A percentile compares a stretch with the other conserved stretches of the same genome.
Conservation (phyloP, 2,888 invertebrate species). For the Agrochola macilenta region DNA sequence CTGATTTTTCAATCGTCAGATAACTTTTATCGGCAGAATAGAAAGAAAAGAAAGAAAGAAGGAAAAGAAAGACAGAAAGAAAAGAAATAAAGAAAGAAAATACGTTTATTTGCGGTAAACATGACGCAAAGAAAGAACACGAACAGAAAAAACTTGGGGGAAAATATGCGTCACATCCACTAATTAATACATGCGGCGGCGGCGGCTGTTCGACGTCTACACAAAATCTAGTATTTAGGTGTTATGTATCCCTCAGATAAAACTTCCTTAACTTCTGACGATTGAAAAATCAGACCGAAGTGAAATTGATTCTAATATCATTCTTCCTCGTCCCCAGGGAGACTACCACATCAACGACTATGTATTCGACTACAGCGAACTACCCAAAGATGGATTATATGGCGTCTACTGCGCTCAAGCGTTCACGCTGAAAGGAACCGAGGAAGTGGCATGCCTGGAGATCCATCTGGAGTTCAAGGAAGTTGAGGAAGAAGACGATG, state of each 20-base stretch:
- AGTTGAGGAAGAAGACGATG: constrained; percentile 35
- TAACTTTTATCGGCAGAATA: not conserved
- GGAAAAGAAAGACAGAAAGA: too few relatives aligned
- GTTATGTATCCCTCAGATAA: not conserved
- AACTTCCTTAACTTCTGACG: not conserved
- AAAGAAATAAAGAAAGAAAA: too few relatives aligned
- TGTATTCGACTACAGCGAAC: constrained; percentile 52
- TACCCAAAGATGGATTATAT: constrained; percentile 39
- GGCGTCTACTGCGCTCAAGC: constrained; percentile 33
- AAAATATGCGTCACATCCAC: too few relatives aligned
- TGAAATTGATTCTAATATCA: not conserved
- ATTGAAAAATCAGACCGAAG: not conserved
- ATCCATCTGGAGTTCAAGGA: constrained; percentile 48
- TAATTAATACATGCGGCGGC: not conserved
- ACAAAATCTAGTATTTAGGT: not conserved
- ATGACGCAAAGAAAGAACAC: too few relatives aligned
- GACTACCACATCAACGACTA: constrained; percentile 20
- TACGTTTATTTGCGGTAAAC: too few relatives aligned
- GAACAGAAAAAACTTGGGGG: too few relatives aligned
- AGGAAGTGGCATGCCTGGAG: constrained; percentile 53
- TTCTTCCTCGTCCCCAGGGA: constrained; percentile 35
- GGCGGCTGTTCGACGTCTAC: not conserved
- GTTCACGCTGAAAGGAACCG: constrained; percentile 6
- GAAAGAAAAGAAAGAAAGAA: too few relatives aligned
- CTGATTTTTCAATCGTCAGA: not conserved